Percentiles rank a stretch among this genome's conserved stretches.
phyloP scores from a whole-genome alignment of 2,797 vertebrate genomes.

The Acipenser transmontanus region DNA sequence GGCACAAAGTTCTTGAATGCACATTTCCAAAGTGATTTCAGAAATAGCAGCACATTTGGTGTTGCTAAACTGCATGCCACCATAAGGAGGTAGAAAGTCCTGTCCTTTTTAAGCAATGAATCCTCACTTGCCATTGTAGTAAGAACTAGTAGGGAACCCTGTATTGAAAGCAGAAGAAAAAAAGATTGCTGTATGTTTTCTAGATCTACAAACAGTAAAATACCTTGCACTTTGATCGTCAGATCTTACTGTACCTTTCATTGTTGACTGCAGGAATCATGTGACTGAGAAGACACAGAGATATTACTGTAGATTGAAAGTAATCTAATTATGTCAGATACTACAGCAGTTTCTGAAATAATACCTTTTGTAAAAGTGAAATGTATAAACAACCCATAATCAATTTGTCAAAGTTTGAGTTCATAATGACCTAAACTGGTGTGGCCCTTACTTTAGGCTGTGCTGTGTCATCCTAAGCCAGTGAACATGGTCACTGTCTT shows the following conservation, averaged over 20 bases:
- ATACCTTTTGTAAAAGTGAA: neutral
- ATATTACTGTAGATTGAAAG: no score
- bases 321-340: no score
- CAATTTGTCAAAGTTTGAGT: no score
- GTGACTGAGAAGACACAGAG: neutral
- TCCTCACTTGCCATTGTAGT: constrained; percentile 46
- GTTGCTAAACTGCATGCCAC: constrained; percentile 57
- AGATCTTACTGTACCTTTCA: no score
- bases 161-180: constrained; percentile 19
- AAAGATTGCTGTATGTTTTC: constrained; percentile 8
- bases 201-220: constrained; percentile 1
- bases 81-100: constrained; percentile 62
- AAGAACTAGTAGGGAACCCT: constrained; percentile 60
- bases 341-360: neutral
- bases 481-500: neutral
- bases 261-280: no score
- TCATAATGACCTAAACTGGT: no score
- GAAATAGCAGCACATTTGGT: constrained; percentile 65
- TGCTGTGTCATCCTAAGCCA: no score
- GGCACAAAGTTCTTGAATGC: constrained; percentile 58
- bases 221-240: no score
- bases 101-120: constrained; percentile 42
- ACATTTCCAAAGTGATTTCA: constrained; percentile 66
- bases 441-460: no score
- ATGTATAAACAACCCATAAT: neutral